Percentiles rank a stretch among this genome's conserved stretches.
phyloP scores from a whole-genome alignment of 2,888 invertebrate genomes.

The Blomia tropicalis region DNA sequence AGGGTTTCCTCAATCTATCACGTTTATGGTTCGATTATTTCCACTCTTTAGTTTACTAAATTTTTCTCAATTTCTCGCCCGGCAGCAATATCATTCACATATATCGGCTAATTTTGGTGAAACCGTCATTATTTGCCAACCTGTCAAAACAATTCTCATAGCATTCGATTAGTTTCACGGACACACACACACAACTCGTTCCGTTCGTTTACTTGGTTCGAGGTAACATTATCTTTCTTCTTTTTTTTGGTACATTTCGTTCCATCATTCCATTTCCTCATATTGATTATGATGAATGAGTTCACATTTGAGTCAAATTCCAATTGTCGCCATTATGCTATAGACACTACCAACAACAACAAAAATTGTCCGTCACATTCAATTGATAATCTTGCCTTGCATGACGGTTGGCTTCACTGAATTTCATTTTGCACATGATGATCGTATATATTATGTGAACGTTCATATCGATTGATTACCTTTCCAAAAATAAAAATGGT shows the following conservation, averaged over 20 bases:
- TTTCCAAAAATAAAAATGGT: no score
- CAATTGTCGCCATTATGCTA: no score
- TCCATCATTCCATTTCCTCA: neutral
- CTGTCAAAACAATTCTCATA: conserved; percentile 6
- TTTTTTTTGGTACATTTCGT: neutral
- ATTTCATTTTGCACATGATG: no score
- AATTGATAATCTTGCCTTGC: no score
- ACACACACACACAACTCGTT: no score
- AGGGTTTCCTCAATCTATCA: neutral
- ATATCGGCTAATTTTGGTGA: neutral
- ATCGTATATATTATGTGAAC: no score
- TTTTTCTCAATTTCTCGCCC: neutral
- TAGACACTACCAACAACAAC: no score
- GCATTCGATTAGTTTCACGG: no score
- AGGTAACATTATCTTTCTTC: neutral
- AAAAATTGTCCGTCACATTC: no score
- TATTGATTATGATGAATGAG: neutral
- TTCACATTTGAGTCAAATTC: no score
- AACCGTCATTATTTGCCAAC: neutral
- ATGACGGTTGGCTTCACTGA: no score
- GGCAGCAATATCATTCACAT: neutral
- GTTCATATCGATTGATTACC: no score
- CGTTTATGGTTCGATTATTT: neutral
- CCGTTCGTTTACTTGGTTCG: neutral
- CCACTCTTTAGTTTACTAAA: neutral